Evolutionary conservation across 2,113 vertebrate genomes (phyloP).

Genomic region (human): DNA sequence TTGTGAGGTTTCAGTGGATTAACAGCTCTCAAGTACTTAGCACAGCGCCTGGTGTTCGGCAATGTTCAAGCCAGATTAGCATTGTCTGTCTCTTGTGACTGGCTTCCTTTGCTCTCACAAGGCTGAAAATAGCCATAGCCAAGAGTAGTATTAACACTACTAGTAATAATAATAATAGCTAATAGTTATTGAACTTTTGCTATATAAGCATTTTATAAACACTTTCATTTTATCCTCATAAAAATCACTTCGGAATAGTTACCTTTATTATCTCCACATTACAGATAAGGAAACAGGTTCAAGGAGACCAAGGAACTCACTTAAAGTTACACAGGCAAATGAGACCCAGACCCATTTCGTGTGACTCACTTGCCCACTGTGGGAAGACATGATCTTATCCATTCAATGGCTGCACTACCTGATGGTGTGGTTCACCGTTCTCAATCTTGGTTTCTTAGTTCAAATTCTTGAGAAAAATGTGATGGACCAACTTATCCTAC

Average conservation of each 20-base stretch:
- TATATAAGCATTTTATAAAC: not conserved
- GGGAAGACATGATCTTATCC: not conserved
- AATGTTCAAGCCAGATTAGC: not conserved
- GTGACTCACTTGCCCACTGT: not conserved
- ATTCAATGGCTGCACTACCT: not conserved
- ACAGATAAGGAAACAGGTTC: not conserved
- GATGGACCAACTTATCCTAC: not conserved
- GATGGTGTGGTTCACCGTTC: not conserved
- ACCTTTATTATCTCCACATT: not conserved
- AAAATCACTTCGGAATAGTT: not conserved
- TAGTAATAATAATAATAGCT: no score
- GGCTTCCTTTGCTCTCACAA: not conserved
- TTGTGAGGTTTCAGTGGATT: not conserved
- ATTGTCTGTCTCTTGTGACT: not conserved
- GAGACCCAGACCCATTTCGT: not conserved
- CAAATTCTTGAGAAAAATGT: not conserved
- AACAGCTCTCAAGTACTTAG: not conserved
- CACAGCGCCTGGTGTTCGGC: not conserved
- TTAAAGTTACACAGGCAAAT: not conserved
- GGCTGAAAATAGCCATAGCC: not conserved
- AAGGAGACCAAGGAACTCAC: not conserved
- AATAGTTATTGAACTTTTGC: not conserved
- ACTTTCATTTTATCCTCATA: not conserved
- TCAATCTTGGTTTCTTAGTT: conserved; percentile 7
- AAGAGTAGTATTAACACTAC: not conserved